A percentile compares a stretch with the other conserved stretches of the same genome.
These are phyloP conservation scores for Choristoneura fumiferana DNA, from an alignment of 1,140 invertebrate genomes.

Conservation along the genomic window DNA sequence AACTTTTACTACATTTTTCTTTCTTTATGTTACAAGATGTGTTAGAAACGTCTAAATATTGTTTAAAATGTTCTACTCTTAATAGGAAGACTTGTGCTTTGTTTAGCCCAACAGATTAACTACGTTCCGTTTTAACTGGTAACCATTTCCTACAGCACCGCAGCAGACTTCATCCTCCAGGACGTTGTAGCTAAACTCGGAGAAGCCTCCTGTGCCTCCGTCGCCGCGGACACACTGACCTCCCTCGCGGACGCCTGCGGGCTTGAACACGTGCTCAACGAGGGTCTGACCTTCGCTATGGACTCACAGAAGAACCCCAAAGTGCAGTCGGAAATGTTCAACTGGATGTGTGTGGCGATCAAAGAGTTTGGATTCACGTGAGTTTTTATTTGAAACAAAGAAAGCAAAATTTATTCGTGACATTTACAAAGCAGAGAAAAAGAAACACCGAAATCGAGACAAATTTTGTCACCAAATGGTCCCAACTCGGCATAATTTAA, in stretches of 20 bases:
- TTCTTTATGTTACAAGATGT: too few species aligned
- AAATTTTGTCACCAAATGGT: too few species aligned
- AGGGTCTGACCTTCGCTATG: constrained; percentile 87
- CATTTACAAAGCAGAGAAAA: too few species aligned
- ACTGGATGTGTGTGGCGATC: constrained; percentile 88
- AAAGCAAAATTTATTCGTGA: too few species aligned
- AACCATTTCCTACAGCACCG: constrained; percentile 74
- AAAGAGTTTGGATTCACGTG: constrained; percentile 88
- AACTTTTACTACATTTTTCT: too few species aligned
- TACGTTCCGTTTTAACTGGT: neutral
- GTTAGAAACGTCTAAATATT: too few species aligned
- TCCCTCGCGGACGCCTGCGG: constrained; percentile 89
- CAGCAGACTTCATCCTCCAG: constrained; percentile 86
- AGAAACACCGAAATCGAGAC: too few species aligned
- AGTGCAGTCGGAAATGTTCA: constrained; percentile 90
- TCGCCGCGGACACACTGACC: constrained; percentile 86
- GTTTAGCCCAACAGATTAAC: too few species aligned
- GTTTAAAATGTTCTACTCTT: too few species aligned
- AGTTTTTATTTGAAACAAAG: constrained; percentile 35
- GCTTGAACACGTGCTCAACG: constrained; percentile 86
- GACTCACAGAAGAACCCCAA: constrained; percentile 93
- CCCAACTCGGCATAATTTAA: too few species aligned
- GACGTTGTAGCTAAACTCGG: constrained; percentile 93
- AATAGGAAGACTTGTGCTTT: too few species aligned
- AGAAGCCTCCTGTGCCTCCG: constrained; percentile 88